Percentiles rank a stretch among this genome's conserved stretches.
Evolutionary conservation across 2,797 vertebrate species (phyloP).

Genomic region (Lates japonicus): DNA sequence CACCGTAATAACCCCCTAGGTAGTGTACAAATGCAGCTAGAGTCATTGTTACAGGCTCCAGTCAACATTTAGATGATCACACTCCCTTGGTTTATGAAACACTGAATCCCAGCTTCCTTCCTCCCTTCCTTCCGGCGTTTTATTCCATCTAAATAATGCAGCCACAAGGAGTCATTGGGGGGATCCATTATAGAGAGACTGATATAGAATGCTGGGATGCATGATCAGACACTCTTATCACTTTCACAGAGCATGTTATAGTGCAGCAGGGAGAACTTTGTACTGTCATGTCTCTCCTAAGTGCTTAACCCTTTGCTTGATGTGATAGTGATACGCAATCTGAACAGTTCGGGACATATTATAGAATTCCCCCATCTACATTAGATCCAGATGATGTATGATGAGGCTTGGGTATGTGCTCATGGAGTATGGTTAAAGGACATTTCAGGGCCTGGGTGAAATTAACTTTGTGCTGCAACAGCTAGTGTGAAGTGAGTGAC

Average conservation of each 20-base stretch:
- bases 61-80: conserved; percentile 71
- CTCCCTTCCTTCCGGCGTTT: conserved; percentile 77
- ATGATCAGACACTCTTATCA: conserved; percentile 81
- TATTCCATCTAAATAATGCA: conserved; percentile 87
- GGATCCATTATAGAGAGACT: conserved; percentile 79
- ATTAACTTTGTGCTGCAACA: conserved; percentile 70
- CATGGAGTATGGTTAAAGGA: conserved; percentile 72
- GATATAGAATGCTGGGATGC: conserved; percentile 80
- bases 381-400: conserved; percentile 74
- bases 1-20: conserved; percentile 53
- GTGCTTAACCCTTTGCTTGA: conserved; percentile 81
- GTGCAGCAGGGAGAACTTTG: conserved; percentile 78
- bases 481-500: conserved; percentile 58
- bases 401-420: conserved; percentile 53
- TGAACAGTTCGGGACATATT: conserved; percentile 63
- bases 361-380: conserved; percentile 57
- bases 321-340: conserved; percentile 63
- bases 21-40: conserved; percentile 49
- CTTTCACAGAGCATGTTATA: conserved; percentile 80
- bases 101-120: conserved; percentile 70
- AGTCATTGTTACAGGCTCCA: conserved; percentile 60
- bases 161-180: conserved; percentile 77
- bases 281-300: conserved; percentile 80
- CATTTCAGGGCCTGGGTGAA: conserved; percentile 66
- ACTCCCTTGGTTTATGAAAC: conserved; percentile 66